phyloP scores from a whole-genome alignment of 2,797 vertebrate genomes.

The Rhodeus uyekii region DNA sequence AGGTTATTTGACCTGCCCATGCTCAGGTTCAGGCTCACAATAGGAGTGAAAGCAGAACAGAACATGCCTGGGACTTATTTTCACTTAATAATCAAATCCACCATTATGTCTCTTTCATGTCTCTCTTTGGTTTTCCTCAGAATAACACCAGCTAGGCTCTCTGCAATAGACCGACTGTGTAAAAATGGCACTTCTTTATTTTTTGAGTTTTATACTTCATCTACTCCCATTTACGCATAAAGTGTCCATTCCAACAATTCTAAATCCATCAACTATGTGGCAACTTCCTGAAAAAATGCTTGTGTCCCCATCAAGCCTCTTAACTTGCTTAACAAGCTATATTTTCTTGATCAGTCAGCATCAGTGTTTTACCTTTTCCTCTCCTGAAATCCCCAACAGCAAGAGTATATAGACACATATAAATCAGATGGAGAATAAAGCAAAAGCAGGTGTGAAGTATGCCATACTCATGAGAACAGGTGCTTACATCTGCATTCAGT shows the following conservation, averaged over 20 bases:
- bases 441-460: neutral
- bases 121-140: neutral
- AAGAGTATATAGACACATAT: neutral
- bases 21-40: neutral
- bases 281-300: neutral
- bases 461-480: slow-evolving; percentile 45
- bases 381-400: neutral
- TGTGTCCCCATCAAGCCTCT: neutral
- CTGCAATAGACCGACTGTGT: neutral
- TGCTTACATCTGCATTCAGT: slow-evolving; percentile 39
- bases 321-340: neutral
- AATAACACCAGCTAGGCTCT: neutral
- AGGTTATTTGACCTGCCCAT: neutral
- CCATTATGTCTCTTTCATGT: neutral
- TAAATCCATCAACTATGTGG: neutral
- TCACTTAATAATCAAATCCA: neutral
- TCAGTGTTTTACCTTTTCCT: neutral
- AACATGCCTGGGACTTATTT: neutral
- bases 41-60: neutral
- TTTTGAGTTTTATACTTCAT: neutral
- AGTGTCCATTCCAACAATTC: neutral
- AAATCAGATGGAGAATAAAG: neutral
- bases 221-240: neutral
- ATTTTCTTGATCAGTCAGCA: neutral
- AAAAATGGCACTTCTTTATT: neutral